These are phyloP conservation scores for Ophion ellenae DNA, from an alignment of 2,888 invertebrate species.

Conservation along the genomic window DNA sequence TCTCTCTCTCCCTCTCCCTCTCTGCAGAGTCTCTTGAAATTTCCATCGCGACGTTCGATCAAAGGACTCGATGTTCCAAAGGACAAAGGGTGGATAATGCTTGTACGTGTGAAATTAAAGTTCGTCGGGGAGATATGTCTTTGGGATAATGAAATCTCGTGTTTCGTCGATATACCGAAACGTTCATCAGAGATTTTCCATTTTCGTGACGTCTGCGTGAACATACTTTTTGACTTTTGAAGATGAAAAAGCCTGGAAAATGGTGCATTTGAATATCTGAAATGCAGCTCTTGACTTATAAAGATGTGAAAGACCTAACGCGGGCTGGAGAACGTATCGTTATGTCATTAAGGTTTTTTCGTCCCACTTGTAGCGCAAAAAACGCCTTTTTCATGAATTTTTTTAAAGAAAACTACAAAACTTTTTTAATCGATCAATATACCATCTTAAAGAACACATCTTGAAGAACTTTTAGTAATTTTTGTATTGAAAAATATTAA, in stretches of 20 bases:
- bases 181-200: background rate
- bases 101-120: background rate
- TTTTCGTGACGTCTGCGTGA: background rate
- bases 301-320: too few species aligned
- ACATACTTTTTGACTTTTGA: background rate
- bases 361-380: too few species aligned
- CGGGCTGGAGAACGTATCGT: too few species aligned
- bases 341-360: too few species aligned
- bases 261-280: background rate
- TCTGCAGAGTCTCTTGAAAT: background rate
- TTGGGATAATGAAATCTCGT: background rate
- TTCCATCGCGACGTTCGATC: slow-evolving; percentile 21
- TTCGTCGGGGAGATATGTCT: background rate
- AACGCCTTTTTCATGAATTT: too few species aligned
- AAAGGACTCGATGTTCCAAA: background rate
- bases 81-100: slow-evolving; percentile 6
- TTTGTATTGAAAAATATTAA: too few species aligned
- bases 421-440: too few species aligned
- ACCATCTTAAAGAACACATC: too few species aligned
- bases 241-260: background rate
- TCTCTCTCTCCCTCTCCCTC: background rate
- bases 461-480: too few species aligned
- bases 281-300: background rate
- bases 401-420: too few species aligned
- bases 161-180: background rate